Evolutionary conservation across 2,888 invertebrate genomes (phyloP), one percentile per base, ranked within the genome.

Genomic region (Microctonus hyperodae): DNA sequence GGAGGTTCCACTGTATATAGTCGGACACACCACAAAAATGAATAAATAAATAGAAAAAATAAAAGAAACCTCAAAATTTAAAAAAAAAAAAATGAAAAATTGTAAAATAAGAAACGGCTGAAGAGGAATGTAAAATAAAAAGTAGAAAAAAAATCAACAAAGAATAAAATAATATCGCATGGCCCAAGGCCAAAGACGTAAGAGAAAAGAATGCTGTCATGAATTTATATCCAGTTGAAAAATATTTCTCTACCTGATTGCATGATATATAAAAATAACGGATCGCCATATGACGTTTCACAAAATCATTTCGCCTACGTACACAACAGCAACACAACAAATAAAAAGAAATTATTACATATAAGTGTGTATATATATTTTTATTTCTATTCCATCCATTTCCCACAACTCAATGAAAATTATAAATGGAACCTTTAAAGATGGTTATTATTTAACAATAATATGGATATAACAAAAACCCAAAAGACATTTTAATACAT

Each of bases 141-240:
- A 37, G 40, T 4, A n/a, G 16, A 59, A 37, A n/a, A 13, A 23
- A 16, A 44, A 44, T 44, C 4, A 16, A 44, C n/a, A 44, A 7
- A 16, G 16, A 44, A 44, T n/a, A 44, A 44, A 44, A 44, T 44
- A 4, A 44, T 16, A 44, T 44, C 44, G 44, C 16, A 44, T 48
- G 37, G 56, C 56, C 50, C 68, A 69, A 71, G 72, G 72, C 70
- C 70, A 72, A 71, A 68, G 67, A 67, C 70, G 65, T 66, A 69
- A 71, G 68, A 67, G 64, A 48, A 31, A 61, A 55, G 66, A 65
- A 56, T 51, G 35, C 59, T 23, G 25, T 44, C 40, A 40, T 40
- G 60, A 23, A 63, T 65, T n/a, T 67, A 66, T 57, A 67, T 65
- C 44, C 44, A 44, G 44, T 44, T 16, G 22, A 63, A 33, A 53